phyloP scores from a whole-genome alignment of 2,797 vertebrate genomes.

The Diplodus sargus region DNA sequence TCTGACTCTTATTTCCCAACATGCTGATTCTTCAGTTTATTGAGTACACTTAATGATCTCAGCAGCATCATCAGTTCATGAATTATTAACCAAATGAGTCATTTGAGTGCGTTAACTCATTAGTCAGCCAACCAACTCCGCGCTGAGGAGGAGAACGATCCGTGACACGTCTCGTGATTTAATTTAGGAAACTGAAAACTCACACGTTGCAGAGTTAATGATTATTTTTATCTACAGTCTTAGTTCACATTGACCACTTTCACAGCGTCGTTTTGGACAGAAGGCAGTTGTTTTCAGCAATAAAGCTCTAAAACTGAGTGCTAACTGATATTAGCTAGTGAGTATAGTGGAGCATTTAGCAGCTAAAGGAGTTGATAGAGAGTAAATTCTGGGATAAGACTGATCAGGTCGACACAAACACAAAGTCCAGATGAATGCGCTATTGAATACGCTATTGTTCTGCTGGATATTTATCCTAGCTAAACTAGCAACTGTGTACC shows the following conservation, averaged over 20 bases:
- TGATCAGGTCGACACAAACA: background rate
- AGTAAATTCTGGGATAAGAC: background rate
- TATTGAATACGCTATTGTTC: too few relatives aligned
- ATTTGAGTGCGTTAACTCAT: slow-evolving; percentile 30
- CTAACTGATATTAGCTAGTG: background rate
- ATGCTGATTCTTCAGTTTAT: slow-evolving; percentile 35
- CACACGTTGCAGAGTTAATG: background rate
- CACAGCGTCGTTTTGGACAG: rapidly evolving
- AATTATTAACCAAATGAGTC: slow-evolving; percentile 49
- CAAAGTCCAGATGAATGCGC: background rate
- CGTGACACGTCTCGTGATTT: background rate
- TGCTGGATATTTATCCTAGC: too few relatives aligned
- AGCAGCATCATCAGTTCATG: slow-evolving; percentile 38
- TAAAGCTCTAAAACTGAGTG: background rate
- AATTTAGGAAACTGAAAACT: background rate
- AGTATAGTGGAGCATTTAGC: background rate
- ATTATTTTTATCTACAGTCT: background rate
- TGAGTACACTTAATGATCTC: slow-evolving; percentile 29
- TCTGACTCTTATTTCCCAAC: slow-evolving; percentile 23
- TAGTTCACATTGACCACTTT: background rate
- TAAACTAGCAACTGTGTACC: too few relatives aligned
- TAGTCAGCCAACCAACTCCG: slow-evolving; percentile 13
- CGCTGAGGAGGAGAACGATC: background rate
- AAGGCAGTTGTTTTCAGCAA: background rate
- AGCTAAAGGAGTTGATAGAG: background rate